Base-by-base conservation (phyloP, 2,113 vertebrate species). In the Channa maculata region DNA sequence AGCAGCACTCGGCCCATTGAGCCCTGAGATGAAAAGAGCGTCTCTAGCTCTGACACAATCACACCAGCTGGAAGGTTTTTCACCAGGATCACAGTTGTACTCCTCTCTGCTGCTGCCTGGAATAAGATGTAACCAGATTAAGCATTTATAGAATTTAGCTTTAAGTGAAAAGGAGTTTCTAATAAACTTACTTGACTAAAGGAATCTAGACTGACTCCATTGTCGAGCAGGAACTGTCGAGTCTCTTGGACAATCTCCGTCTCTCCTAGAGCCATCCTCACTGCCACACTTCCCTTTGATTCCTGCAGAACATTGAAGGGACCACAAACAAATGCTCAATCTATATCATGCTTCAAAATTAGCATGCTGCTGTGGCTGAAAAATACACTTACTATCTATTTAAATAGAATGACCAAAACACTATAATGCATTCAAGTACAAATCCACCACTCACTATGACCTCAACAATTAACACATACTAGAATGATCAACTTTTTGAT, bases 241-340 rank as follows among this genome's bases (percentile, higher is more conserved):
- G 98, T 96, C 62, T 98, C 97, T 73, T 98, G 97, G 8, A 99
- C 96, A 0, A 99, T 95, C 88, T 99, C 95, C 0, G 98, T 99
- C 83, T 99, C 98, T n/a, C 98, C 98, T 36, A 99, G 68, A 58
- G 98, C 97, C 71, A 99, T 93, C 1, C 97, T 94, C 77, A 99
- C 98, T 0, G 98, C 98, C 86, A 99, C 90, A 0, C 98, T 99
- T 86, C 96, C 97, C 57, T 85, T 94, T 43, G 95, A 93, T 86
- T 98, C 97, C 98, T 99, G 87, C 34, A 76, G 52, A 33, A 1
- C 5, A 75, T 8, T 38, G 15, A 13, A 44, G 58, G 3, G 10
- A 44, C 13, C 24, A 75, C 2, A 75, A 1, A 33, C 13, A 5
- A 50, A 54, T 8, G 0, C 8, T 54, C n/a, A 44, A 34, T 45